Evolutionary conservation across 2,888 invertebrate genomes (phyloP).

Genomic region (Chrysotoxum bicinctum): DNA sequence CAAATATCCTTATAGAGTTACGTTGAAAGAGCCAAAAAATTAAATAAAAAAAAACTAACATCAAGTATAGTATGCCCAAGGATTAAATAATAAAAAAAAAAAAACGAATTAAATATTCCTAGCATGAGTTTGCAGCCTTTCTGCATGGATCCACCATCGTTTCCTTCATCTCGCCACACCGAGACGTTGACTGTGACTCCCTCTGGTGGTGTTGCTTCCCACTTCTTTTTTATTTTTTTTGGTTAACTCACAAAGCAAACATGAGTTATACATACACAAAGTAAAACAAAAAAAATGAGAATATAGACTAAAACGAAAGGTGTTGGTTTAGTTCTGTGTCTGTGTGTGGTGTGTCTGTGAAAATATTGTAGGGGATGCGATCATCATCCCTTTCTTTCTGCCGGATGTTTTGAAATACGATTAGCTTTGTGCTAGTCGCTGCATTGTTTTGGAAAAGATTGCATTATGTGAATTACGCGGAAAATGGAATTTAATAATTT

Average conservation of each 20-base stretch:
- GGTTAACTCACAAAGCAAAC: slow-evolving; percentile 18
- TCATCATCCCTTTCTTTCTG: slow-evolving; percentile 23
- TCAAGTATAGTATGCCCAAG: slow-evolving; percentile 27
- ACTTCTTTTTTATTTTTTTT: slow-evolving; percentile 15
- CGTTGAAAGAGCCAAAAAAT: not conserved
- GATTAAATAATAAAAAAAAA: slow-evolving; percentile 49
- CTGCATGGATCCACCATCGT: slow-evolving; percentile 42
- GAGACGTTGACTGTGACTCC: not conserved
- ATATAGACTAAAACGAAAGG: slow-evolving; percentile 20
- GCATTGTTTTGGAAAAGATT: slow-evolving; percentile 50
- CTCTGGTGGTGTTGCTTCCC: slow-evolving; percentile 19
- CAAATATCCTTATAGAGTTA: slow-evolving; percentile 46
- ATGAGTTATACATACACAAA: slow-evolving; percentile 30
- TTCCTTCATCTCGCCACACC: slow-evolving; percentile 30
- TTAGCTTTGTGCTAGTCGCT: slow-evolving; percentile 51
- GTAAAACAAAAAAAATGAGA: not conserved
- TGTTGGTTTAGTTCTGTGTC: slow-evolving; percentile 14
- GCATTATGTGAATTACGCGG: slow-evolving; percentile 35
- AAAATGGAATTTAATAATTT: slow-evolving; percentile 42
- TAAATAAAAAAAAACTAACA: not conserved
- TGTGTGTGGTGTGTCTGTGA: slow-evolving; percentile 8
- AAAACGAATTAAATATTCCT: slow-evolving; percentile 66
- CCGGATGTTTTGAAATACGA: slow-evolving; percentile 52
- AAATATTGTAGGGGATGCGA: slow-evolving; percentile 30
- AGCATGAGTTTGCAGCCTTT: slow-evolving; percentile 62